phyloP scores from a whole-genome alignment of 2,888 invertebrate species.

The Athripsodes cinereus region DNA sequence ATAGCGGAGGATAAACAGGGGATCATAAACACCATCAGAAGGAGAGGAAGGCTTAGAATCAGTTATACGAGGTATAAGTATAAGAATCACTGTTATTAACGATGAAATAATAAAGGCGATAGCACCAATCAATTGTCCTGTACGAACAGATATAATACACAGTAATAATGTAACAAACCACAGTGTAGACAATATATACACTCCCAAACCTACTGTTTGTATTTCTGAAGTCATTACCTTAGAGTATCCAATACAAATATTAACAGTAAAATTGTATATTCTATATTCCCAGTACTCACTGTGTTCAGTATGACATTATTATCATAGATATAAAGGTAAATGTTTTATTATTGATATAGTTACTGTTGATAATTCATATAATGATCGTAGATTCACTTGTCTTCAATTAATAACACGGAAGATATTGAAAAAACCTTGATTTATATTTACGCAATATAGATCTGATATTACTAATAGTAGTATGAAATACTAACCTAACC shows the following conservation, averaged over 20 bases:
- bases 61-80: conserved; percentile 53
- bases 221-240: conserved; percentile 24
- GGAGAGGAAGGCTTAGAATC: conserved; percentile 34
- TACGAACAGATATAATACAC: conserved; percentile 59
- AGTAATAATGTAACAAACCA: conserved; percentile 59
- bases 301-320: too few relatives aligned
- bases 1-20: conserved; percentile 37
- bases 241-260: conserved; percentile 1
- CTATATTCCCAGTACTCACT: not conserved
- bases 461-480: not conserved
- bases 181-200: conserved; percentile 57
- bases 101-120: conserved; percentile 50
- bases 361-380: not conserved
- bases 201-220: conserved; percentile 53
- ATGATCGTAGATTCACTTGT: not conserved
- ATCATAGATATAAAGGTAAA: too few relatives aligned
- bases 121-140: conserved; percentile 59
- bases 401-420: not conserved
- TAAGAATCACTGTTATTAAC: conserved; percentile 51
- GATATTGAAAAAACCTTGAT: conserved; percentile 13
- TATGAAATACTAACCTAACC: conserved; percentile 19
- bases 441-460: conserved; percentile 11
- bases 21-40: conserved; percentile 47
- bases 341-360: too few relatives aligned
- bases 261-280: not conserved